These are phyloP conservation scores for Calypte anna DNA, from an alignment of 2,113 vertebrate genomes.

Conservation along the genomic window DNA sequence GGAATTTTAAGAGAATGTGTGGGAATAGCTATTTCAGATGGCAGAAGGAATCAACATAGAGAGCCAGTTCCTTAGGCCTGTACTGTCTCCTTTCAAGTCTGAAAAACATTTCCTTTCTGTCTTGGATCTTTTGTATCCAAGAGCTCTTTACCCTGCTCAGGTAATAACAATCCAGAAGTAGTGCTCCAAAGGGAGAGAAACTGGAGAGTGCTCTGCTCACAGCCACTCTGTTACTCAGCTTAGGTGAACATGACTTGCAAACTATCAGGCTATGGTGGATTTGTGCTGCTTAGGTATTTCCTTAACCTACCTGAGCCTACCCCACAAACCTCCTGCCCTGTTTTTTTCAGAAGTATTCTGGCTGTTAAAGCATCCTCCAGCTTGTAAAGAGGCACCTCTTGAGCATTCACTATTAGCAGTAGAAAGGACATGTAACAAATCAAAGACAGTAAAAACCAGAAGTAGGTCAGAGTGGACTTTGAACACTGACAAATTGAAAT, in stretches of 20 bases:
- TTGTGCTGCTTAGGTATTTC: neutral
- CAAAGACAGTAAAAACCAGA: neutral
- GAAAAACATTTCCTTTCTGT: constrained; percentile 56
- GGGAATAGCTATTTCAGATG: constrained; percentile 65
- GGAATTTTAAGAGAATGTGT: constrained; percentile 45
- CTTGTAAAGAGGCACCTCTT: neutral
- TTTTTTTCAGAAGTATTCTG: neutral
- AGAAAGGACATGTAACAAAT: neutral
- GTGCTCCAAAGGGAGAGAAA: neutral
- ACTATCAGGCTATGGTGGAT: neutral
- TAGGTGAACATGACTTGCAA: neutral
- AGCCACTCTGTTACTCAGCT: neutral
- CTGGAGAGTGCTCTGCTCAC: neutral
- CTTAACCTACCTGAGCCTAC: neutral
- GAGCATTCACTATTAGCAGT: neutral
- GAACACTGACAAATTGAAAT: neutral
- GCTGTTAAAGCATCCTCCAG: neutral
- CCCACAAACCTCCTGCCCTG: neutral
- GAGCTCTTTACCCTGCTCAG: neutral
- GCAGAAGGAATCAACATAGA: constrained; percentile 56
- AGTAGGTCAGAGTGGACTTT: neutral
- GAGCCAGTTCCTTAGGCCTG: constrained; percentile 23
- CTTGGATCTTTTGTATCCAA: constrained; percentile 29
- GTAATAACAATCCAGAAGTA: neutral
- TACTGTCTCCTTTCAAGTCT: constrained; percentile 37